Evolutionary conservation across 1,140 invertebrate genomes (phyloP), one percentile per base, ranked within the genome.

Genomic region (Aphidius gifuensis): DNA sequence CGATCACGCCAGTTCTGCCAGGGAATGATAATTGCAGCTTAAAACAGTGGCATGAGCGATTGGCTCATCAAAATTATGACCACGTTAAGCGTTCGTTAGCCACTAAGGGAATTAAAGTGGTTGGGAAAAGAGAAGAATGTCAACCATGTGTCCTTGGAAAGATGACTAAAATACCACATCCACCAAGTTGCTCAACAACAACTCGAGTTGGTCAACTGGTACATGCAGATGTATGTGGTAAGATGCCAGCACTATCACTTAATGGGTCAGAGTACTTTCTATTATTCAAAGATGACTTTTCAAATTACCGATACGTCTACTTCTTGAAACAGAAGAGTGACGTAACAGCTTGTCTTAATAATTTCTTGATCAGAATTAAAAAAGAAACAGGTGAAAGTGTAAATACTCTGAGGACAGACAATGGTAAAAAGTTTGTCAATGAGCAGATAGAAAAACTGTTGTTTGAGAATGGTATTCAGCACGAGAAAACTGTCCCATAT

Each of bases 41-140:
- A 42, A 57, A 73, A 45, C 51, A 70, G 40, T 80, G 79, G 78
- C 76, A 79, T 60, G 58, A 78, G 65, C 69, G 61, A 56, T 49
- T 82, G 9, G 73, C 70, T 0, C 77, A 82, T 63, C 74, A 81
- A 66, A 80, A 77, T 59, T 66, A 71, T 6, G 21, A 51, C 6
- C 70, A 76, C 21, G 72, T 79, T 5, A 74, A 65, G 65, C 58
- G 68, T 7, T 47, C 73, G 3, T 59, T 78, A 7, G 48, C 60
- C 40, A 69, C 69, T 57, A 66, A 69, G 6, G 68, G 75, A 16
- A 66, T 75, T 66, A 16, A 64, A 21, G 60, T 16, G 16, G 16
- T 16, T 16, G 7, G 43, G 61, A 0, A 9, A 16, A 23, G 56
- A 62, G 16, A 60, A 72, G 11, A n/a, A 59, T 21, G 60, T 55